Evolutionary conservation across 2,113 vertebrate species (phyloP).

Genomic region (Calyptomena viridis): DNA sequence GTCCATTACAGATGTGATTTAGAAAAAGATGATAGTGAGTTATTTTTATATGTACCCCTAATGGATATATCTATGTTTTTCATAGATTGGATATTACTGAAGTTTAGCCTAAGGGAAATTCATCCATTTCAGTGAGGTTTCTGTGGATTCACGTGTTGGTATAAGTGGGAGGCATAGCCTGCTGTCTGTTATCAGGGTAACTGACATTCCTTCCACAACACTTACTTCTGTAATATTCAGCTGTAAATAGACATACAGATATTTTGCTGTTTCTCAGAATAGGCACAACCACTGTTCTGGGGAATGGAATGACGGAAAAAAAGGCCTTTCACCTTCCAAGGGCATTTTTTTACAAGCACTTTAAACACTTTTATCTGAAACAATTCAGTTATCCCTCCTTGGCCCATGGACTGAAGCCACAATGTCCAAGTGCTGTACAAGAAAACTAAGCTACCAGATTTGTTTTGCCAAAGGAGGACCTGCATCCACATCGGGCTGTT

Average conservation of each 20-base stretch:
- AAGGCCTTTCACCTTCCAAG: slow-evolving; percentile 8
- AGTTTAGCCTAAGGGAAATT: not conserved
- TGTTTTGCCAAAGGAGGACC: not conserved
- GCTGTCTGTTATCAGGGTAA: slow-evolving; percentile 44
- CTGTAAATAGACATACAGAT: slow-evolving; percentile 51
- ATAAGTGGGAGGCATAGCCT: slow-evolving; percentile 14
- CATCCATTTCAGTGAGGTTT: slow-evolving; percentile 20
- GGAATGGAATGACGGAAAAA: not conserved
- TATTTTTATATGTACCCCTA: slow-evolving; percentile 4
- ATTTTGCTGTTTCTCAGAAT: slow-evolving; percentile 26
- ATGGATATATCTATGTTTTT: not conserved
- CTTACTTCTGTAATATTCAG: slow-evolving; percentile 48
- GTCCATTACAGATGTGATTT: slow-evolving; percentile 17
- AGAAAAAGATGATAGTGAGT: slow-evolving; percentile 6
- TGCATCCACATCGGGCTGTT: not conserved
- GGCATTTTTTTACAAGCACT: not conserved
- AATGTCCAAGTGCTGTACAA: not conserved
- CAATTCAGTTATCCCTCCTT: not conserved
- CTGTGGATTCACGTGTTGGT: not conserved
- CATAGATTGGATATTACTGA: not conserved
- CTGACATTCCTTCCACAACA: slow-evolving; percentile 61
- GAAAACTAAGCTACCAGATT: not conserved
- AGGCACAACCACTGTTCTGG: slow-evolving; percentile 10
- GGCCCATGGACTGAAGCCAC: not conserved
- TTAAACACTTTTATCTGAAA: slow-evolving; percentile 21